Conservation (phyloP, 2,797 vertebrate genomes). For the Phalloptychus januarius region DNA sequence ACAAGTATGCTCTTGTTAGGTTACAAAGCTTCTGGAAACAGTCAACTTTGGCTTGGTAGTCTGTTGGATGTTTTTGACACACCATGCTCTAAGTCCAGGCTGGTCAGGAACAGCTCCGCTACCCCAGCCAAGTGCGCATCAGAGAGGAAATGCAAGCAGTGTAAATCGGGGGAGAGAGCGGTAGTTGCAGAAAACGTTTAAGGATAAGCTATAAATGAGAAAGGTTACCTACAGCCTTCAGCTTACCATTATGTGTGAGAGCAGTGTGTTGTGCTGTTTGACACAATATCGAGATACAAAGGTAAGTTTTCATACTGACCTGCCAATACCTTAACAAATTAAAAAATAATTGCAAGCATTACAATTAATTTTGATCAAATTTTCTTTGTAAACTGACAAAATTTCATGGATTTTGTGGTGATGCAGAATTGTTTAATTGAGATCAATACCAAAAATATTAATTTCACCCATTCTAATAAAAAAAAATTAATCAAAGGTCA, state of each 20-base stretch:
- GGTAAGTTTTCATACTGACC: background rate
- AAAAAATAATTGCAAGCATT: background rate
- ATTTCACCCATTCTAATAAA: too few relatives aligned
- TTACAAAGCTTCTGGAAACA: too few relatives aligned
- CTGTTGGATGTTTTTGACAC: too few relatives aligned
- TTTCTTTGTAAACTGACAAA: background rate
- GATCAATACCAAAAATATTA: background rate
- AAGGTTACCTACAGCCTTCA: background rate
- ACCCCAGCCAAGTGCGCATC: too few relatives aligned
- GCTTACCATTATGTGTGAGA: background rate
- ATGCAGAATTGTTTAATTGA: background rate
- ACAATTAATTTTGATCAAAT: background rate
- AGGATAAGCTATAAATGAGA: background rate
- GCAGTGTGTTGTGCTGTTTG: background rate
- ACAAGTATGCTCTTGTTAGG: too few relatives aligned
- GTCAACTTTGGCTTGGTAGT: too few relatives aligned
- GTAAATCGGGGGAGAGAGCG: too few relatives aligned
- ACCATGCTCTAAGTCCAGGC: too few relatives aligned
- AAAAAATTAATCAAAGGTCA: too few relatives aligned
- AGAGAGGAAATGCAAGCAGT: too few relatives aligned
- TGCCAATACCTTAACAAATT: background rate
- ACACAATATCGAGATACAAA: background rate
- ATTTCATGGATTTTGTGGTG: background rate
- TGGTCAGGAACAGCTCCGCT: too few relatives aligned
- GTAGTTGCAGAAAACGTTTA: too few relatives aligned